Evolutionary conservation across 2,797 vertebrate genomes (phyloP).

Genomic region (Ciconia nigra): DNA sequence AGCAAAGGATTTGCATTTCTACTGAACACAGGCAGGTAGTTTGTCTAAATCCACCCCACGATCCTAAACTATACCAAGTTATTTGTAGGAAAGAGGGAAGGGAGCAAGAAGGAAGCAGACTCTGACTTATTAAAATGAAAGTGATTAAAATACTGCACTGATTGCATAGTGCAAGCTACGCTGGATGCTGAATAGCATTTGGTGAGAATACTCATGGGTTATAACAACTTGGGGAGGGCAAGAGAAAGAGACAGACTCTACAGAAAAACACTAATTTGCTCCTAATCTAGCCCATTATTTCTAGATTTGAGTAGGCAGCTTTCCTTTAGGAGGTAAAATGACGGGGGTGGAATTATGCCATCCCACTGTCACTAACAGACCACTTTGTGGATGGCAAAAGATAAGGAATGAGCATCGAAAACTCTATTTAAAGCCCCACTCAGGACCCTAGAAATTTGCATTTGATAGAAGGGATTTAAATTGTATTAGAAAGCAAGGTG

Average conservation of each 20-base stretch:
- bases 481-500: slow-evolving; percentile 64
- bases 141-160: slow-evolving; percentile 11
- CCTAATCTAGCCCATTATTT: slow-evolving; percentile 45
- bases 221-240: not conserved
- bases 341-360: not conserved
- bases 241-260: not conserved
- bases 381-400: slow-evolving; percentile 59
- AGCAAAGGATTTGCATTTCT: not conserved
- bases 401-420: slow-evolving; percentile 45
- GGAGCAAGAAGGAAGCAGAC: not conserved
- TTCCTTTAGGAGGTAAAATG: slow-evolving; percentile 37
- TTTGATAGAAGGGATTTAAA: slow-evolving; percentile 67
- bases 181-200: not conserved
- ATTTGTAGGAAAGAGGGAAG: not conserved
- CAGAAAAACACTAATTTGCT: slow-evolving; percentile 16
- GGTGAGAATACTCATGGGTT: not conserved
- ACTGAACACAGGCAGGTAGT: not conserved
- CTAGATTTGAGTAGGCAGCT: slow-evolving; percentile 38
- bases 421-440: slow-evolving; percentile 47
- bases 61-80: not conserved
- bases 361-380: slow-evolving; percentile 13
- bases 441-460: slow-evolving; percentile 60
- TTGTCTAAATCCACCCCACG: not conserved
- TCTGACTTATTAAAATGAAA: not conserved
- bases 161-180: not conserved